A percentile compares a stretch with the other conserved stretches of the same genome.
These are phyloP conservation scores for Peromyscus maniculatus DNA, from an alignment of 2,113 vertebrate genomes.

Conservation along the genomic window DNA sequence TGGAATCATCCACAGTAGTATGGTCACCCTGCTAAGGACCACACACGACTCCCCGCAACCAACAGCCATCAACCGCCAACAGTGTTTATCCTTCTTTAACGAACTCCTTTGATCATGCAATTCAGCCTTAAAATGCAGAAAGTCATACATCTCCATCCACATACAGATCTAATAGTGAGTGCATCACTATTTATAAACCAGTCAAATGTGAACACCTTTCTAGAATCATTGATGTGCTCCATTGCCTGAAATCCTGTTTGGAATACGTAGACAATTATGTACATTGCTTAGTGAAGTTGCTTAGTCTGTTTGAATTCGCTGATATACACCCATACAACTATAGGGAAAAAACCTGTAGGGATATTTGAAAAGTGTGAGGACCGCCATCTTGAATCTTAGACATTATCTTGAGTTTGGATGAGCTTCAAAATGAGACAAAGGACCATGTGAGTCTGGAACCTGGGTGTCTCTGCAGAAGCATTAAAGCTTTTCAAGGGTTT, in stretches of 20 bases:
- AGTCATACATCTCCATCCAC: not conserved
- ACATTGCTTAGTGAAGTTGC: not conserved
- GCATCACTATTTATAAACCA: not conserved
- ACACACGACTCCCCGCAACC: not conserved
- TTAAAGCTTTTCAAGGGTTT: not conserved
- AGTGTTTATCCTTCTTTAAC: slow-evolving; percentile 25
- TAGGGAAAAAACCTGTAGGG: not conserved
- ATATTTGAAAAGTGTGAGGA: slow-evolving; percentile 15
- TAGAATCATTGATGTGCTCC: not conserved
- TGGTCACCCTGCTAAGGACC: not conserved
- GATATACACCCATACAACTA: not conserved
- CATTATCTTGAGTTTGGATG: not conserved
- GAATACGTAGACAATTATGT: not conserved
- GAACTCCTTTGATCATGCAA: slow-evolving; percentile 12
- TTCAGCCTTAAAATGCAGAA: not conserved
- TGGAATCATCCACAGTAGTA: not conserved
- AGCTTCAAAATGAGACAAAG: not conserved
- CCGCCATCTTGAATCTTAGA: not conserved
- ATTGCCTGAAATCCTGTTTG: not conserved
- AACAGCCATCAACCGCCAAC: not conserved
- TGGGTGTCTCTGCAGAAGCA: not conserved
- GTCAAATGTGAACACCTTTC: not conserved
- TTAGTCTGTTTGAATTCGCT: not conserved
- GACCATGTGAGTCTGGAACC: not conserved
- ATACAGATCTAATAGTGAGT: not conserved